Conservation (phyloP, 2,113 vertebrate genomes). For the Terrapene triunguis region DNA sequence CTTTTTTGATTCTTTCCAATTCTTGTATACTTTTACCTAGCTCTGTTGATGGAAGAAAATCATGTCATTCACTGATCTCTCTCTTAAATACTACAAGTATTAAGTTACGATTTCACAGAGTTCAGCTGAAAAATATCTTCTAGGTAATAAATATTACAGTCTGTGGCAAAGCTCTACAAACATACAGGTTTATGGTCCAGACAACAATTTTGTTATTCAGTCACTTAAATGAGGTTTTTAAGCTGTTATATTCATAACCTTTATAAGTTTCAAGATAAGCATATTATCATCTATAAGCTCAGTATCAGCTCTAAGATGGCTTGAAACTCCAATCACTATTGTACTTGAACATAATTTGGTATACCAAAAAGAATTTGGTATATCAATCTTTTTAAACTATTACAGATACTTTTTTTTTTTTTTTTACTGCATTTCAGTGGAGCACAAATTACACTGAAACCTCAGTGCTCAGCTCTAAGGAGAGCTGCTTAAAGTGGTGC, state of each 20-base stretch:
- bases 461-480: neutral
- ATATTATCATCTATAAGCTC: neutral
- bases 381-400: neutral
- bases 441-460: neutral
- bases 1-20: conserved; percentile 78
- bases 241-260: neutral
- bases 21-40: conserved; percentile 46
- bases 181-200: neutral
- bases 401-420: neutral
- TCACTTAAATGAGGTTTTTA: neutral
- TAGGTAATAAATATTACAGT: neutral
- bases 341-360: neutral
- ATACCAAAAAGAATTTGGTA: neutral
- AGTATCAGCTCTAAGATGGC: neutral
- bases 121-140: neutral
- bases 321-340: neutral
- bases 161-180: neutral
- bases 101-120: neutral
- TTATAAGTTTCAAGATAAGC: neutral
- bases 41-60: neutral
- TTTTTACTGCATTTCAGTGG: neutral
- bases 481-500: neutral
- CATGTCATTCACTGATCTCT: neutral
- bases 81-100: neutral
- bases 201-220: neutral